Percentiles rank a stretch among this genome's conserved stretches.
Evolutionary conservation across 2,888 invertebrate species (phyloP).

Genomic region (Papilio gigon): DNA sequence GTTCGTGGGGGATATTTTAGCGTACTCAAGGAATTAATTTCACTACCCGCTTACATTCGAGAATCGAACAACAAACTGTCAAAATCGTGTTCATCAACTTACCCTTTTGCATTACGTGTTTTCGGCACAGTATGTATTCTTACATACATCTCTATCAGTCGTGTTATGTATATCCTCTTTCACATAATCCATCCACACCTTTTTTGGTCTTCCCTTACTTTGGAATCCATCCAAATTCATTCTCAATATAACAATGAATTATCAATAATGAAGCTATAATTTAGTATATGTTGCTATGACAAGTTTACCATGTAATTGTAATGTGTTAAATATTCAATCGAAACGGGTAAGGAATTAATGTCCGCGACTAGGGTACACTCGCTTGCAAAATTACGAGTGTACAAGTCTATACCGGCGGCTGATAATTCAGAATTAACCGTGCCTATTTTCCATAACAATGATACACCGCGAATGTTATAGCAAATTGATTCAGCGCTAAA

Average conservation of each 20-base stretch:
- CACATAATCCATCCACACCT: no score
- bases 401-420: not conserved
- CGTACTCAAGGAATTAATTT: slow-evolving; percentile 7
- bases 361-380: not conserved
- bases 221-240: no score
- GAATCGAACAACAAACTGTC: not conserved
- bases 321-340: not conserved
- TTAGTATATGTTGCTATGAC: no score
- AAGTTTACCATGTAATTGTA: no score
- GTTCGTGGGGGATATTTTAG: slow-evolving; percentile 7
- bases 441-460: slow-evolving; percentile 35
- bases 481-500: slow-evolving; percentile 72
- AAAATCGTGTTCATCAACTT: no score
- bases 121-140: no score
- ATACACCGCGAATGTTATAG: slow-evolving; percentile 41
- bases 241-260: no score
- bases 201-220: no score
- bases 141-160: no score
- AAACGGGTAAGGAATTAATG: not conserved
- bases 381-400: not conserved
- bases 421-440: slow-evolving; percentile 37
- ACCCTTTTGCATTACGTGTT: no score
- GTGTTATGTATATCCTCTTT: no score
- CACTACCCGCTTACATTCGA: not conserved
- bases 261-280: no score